Evolutionary conservation across 1,140 invertebrate species (phyloP), one percentile per base, ranked within the genome.

Genomic region (Andrena cerasifolii): DNA sequence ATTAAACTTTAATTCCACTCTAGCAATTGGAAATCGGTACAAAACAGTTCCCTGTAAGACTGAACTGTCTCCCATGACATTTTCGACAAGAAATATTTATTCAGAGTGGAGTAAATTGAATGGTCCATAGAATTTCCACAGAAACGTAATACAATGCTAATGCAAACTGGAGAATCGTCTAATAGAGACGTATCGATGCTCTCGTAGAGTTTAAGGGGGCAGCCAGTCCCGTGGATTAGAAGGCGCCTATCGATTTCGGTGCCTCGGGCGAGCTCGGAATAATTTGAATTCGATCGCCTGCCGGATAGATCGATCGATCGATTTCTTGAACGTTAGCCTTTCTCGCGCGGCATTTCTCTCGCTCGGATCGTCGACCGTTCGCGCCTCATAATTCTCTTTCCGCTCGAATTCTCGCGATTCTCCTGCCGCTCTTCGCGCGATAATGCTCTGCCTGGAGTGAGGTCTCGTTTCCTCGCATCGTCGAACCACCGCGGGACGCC

Each of bases 391-490:
- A 85, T 81, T 87, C 80, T 82, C 80, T 73, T 70, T 87, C 78
- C 80, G 79, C 84, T 87, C 80, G 82, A 78, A 89, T 89, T 88
- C 84, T 80, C 80, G 62, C 72, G 59, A 83, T 83, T 82, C 80
- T 58, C 56, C 61, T n/a, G 21, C 47, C 47, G 26, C 49, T 81
- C 24, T 31, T 24, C 33, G 62, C 51, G 67, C 53, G 67, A 59
- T 68, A 75, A 68, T 81, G 51, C 61, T 33, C 61, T 31, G 62
- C 61, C 73, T 49, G 53, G 40, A 21, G 73, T 47, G 63, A 76
- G 73, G 61, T 75, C 73, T 76, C 63, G 73, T 76, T 76, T 76
- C 53, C 63, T 68, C 40, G 63, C 43, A 76, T 26, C 51, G 73
- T 76, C 53, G 53, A 59, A 58, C 51, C 73, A 16, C 65, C 73